phyloP scores from a whole-genome alignment of 2,888 invertebrate genomes.

The Anarsia innoxiella region DNA sequence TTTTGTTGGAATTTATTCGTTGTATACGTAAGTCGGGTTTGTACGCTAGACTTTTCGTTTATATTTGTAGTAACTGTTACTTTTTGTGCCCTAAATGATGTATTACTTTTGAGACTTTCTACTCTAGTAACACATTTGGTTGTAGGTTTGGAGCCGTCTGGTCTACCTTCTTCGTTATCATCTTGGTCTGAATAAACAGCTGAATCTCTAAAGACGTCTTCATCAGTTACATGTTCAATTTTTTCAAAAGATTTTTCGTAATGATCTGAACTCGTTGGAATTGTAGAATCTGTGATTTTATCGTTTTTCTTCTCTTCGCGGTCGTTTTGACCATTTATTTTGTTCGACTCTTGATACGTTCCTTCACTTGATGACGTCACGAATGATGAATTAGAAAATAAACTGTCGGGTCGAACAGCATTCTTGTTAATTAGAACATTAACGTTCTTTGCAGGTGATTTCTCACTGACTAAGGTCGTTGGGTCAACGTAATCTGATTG shows the following conservation, averaged over 20 bases:
- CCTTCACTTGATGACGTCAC: slow-evolving; percentile 75
- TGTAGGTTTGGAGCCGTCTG: slow-evolving; percentile 27
- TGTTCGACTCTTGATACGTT: slow-evolving; percentile 47
- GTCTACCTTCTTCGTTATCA: slow-evolving; percentile 55
- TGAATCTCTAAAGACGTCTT: slow-evolving; percentile 84
- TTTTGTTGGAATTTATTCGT: slow-evolving; percentile 30
- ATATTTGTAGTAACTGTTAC: slow-evolving; percentile 33
- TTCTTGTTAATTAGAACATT: slow-evolving; percentile 79
- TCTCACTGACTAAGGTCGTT: slow-evolving; percentile 75
- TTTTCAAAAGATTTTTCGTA: slow-evolving; percentile 86
- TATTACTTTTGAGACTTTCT: slow-evolving; percentile 45
- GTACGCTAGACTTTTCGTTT: slow-evolving; percentile 34
- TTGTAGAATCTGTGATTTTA: slow-evolving; percentile 22
- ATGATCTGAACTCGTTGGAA: slow-evolving; percentile 67
- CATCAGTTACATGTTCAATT: slow-evolving; percentile 81
- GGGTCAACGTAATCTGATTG: slow-evolving; percentile 91
- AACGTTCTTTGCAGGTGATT: slow-evolving; percentile 64
- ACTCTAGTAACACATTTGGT: slow-evolving; percentile 41
- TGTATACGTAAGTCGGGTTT: slow-evolving; percentile 32
- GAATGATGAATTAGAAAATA: slow-evolving; percentile 75
- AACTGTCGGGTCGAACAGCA: slow-evolving; percentile 66
- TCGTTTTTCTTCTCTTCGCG: slow-evolving; percentile 20
- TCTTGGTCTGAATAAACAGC: slow-evolving; percentile 88
- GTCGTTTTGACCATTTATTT: slow-evolving; percentile 19
- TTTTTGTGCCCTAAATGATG: slow-evolving; percentile 45